Evolutionary conservation across 2,797 vertebrate genomes (phyloP), one percentile per base, ranked within the genome.

Genomic region (Podargus strigoides): DNA sequence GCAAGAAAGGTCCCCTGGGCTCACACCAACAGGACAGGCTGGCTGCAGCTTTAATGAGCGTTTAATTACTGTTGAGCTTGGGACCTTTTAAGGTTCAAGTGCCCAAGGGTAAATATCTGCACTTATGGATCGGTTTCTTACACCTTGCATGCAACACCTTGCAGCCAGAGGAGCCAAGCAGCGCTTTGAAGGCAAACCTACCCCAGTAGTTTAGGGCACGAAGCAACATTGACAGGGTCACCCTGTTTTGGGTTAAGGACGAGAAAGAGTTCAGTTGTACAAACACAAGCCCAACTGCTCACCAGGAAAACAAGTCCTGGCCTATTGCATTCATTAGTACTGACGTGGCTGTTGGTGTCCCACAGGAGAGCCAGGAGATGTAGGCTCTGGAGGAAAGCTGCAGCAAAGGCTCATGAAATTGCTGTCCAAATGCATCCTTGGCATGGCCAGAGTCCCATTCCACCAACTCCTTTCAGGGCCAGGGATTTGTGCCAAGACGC

Each of bases 111-210:
- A 55, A 36, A 21, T 14, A 14, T 14, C 36, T 47, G 55, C 50
- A 44, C 32, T n/a, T 13, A 50, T 0, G 0, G 59, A 73, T 12
- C 0, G 1, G 21, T 13, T 77, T 64, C 49, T 62, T 10, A 5
- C 9, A 30, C 12, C 53, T 55, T 30, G 32, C 24, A 64, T 30
- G 32, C 24, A 64, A 5, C 9, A 30, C 12, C 53, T 55, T 30
- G 32, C 24, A 64, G 2, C 34, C 84, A 23, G 55, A 77, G 32
- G 13, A 81, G 41, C 10, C 49, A 63, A 74, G 58, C 20, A 81
- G 12, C 10, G 21, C 44, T 74, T 20, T 36, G 50, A 85, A 73
- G 56, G 27, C 27, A 42, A 79, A 22, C 17, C n/a, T 21, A 47
- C 15, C n/a, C 6, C 18, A 73, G 59, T 23, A 82, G 44, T 20